Conservation (phyloP, 2,113 vertebrate genomes). For the Amphiprion ocellaris region DNA sequence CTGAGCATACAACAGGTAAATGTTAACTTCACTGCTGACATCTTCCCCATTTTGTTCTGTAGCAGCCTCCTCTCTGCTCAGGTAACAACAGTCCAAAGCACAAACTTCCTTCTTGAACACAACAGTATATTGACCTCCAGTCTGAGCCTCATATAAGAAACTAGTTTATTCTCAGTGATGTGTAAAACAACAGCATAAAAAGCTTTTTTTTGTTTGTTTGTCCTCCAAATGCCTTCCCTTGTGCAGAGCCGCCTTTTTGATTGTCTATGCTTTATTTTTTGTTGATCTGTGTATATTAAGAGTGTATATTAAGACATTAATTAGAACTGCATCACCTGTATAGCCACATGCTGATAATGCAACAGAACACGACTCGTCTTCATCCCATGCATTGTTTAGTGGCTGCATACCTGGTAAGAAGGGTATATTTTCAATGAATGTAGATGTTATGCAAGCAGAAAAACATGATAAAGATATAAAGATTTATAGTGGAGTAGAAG, state of each 20-base stretch:
- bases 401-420: neutral
- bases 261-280: neutral
- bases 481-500: neutral
- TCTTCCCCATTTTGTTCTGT: neutral
- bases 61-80: slow-evolving; percentile 4
- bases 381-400: neutral
- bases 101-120: neutral
- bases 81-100: neutral
- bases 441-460: neutral
- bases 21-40: no score
- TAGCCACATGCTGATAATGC: neutral
- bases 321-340: neutral
- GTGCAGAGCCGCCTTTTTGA: neutral
- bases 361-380: neutral
- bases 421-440: neutral
- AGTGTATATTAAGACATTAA: neutral
- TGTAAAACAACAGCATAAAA: neutral
- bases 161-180: slow-evolving; percentile 3
- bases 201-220: neutral
- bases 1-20: no score
- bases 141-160: slow-evolving; percentile 22
- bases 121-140: slow-evolving; percentile 10
- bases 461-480: neutral
- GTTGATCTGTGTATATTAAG: neutral
- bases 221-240: neutral